Base-by-base conservation (phyloP, 2,113 vertebrate species). In the Paracanthobrama guichenoti region DNA sequence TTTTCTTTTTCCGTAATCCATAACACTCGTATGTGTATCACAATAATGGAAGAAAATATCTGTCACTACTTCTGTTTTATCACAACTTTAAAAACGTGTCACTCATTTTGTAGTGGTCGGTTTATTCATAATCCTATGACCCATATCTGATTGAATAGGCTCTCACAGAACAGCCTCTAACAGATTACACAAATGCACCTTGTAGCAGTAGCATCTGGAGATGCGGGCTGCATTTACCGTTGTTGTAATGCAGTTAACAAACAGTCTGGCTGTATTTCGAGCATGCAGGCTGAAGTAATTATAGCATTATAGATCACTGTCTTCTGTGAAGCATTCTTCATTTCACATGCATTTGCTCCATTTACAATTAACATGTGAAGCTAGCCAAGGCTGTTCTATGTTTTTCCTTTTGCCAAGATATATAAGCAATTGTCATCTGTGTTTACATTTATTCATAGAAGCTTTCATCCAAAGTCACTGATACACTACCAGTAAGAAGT, bases 161-260 rank as follows among this genome's bases (percentile, higher is more conserved):
- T 89, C 82, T 87, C 88, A 90, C 88, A 93, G 91, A 87, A 79
- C 48, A 57, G 85, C 64, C 62, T 73, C 84, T 84, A 86, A 89
- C 88, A 89, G 88, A 89, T 88, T 53, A n/a, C 22, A 89, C 81
- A 86, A 88, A 90, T 85, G 71, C 85, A 74, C 79, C 22, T 46
- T 26, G 57, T n/a, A 59, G 50, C 67, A 81, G 78, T 48, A 81
- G 86, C 85, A 89, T 92, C 90, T 94, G 91, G 82, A 90, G 91
- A 91, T 91, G 90, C 71, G 48, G 80, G 67, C 57, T 81, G 85
- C 82, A 48, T 84, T 75, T 44, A 44, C 67, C 77, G 87, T 87
- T 80, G 86, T 89, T 87, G 86, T 87, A 88, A 84, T 82, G 67
- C 84, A 82, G 91, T 89, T 86, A 79, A 22, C 28, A 87, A 79